Base-by-base conservation (phyloP, 2,113 vertebrate species). In the Verasper variegatus region DNA sequence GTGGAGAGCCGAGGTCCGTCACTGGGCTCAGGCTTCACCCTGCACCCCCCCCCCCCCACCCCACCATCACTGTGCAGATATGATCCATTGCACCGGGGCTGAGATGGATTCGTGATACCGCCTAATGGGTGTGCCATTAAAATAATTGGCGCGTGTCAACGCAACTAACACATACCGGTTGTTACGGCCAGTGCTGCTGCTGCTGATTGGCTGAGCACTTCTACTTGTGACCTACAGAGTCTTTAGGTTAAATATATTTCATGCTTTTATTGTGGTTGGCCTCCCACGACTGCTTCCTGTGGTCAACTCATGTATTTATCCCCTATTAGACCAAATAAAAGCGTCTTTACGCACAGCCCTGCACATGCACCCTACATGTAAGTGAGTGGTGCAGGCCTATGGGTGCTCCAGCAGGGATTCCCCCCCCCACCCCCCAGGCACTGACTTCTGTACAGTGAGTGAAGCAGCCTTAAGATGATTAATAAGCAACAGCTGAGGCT, bases 401-500 rank as follows among this genome's bases (percentile, higher is more conserved):
- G 63, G 78, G 68, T 37, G 82, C 74, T 82, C 71, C 82, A 51
- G 74, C 47, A 84, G 89, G 90, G 85, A 88, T 87, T 82, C 86
- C 89, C 89, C 73, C 45, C 45, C 13, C 45, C 45, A 2, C 37
- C 37, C 71, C 52, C 51, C 79, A 87, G 86, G 89, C 62, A 58
- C 73, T 71, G 85, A 81, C 69, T 74, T 70, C 64, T 35, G 72
- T 61, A 1, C 20, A 62, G 84, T 27, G 73, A 64, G 47, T 40
- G 40, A 87, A 83, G 72, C 62, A 74, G 83, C 78, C 77, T 26
- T 54, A 13, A 51, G 87, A 87, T 94, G 95, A 95, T 95, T 95
- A 91, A 97, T 96, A 92, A 77, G 87, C 90, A 90, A 92, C 97
- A 98, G 96, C 97, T 98, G 97, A 95, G 92, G 92, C 89, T 84